Percentiles rank a stretch among this genome's conserved stretches.
phyloP scores from a whole-genome alignment of 2,797 vertebrate genomes.

The Platalea minor region DNA sequence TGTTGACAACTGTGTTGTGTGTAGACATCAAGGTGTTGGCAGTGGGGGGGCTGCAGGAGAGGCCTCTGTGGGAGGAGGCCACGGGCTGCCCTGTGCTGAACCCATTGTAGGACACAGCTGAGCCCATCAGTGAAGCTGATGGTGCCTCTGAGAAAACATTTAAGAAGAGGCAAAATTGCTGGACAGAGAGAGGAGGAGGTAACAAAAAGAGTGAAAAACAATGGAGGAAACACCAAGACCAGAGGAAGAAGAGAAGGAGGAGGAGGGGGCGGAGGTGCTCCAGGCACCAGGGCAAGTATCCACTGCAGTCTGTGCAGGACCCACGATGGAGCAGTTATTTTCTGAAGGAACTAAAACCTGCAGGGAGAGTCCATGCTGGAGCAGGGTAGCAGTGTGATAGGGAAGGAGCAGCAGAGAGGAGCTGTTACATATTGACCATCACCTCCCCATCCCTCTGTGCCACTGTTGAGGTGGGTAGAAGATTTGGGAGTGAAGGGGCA shows the following conservation, averaged over 20 bases:
- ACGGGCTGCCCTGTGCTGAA: fast-evolving
- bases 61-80: background rate
- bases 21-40: background rate
- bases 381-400: background rate
- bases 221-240: background rate
- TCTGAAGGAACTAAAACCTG: background rate
- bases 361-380: fast-evolving
- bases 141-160: background rate
- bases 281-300: background rate
- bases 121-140: background rate
- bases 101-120: background rate
- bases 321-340: background rate
- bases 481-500: background rate
- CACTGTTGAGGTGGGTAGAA: background rate
- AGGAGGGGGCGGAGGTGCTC: fast-evolving
- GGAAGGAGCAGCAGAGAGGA: background rate
- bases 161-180: background rate
- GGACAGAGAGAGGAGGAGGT: background rate
- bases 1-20: background rate
- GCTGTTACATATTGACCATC: background rate
- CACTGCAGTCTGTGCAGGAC: background rate
- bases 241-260: background rate
- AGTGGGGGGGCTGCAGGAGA: background rate
- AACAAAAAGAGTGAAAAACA: background rate
- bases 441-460: background rate